Conservation (phyloP, 2,113 vertebrate genomes). For the Silurus glanis region DNA sequence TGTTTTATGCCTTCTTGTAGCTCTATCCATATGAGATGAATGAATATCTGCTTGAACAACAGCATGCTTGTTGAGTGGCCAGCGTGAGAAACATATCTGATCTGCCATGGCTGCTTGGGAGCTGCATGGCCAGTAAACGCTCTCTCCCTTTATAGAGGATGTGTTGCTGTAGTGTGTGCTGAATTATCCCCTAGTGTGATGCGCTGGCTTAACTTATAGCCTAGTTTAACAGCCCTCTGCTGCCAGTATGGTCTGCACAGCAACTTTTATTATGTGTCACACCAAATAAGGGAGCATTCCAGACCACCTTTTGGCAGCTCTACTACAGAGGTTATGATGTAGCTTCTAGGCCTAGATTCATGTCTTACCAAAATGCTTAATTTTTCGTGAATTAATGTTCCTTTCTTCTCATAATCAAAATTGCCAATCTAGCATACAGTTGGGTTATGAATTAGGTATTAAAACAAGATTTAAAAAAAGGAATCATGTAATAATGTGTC, state of each 20-base stretch:
- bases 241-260: constrained; percentile 23
- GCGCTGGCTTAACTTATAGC: constrained; percentile 22
- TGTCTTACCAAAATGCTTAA: neutral
- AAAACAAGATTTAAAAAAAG: neutral
- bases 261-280: constrained; percentile 44
- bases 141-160: constrained; percentile 37
- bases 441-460: too few relatives aligned
- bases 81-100: constrained; percentile 20
- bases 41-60: constrained; percentile 16
- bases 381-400: neutral
- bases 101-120: constrained; percentile 1
- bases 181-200: constrained; percentile 38
- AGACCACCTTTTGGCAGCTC: constrained; percentile 1
- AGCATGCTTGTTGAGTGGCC: constrained; percentile 23
- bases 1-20: neutral
- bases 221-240: constrained; percentile 32
- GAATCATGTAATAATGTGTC: neutral
- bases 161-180: constrained; percentile 17
- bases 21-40: neutral
- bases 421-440: neutral
- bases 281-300: constrained; percentile 17
- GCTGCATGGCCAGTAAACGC: constrained; percentile 24
- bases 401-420: neutral
- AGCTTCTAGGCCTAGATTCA: neutral
- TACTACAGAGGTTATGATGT: neutral